A percentile compares a stretch with the other conserved stretches of the same genome.
phyloP scores from a whole-genome alignment of 2,113 vertebrate species.

The Prunella fulvescens region DNA sequence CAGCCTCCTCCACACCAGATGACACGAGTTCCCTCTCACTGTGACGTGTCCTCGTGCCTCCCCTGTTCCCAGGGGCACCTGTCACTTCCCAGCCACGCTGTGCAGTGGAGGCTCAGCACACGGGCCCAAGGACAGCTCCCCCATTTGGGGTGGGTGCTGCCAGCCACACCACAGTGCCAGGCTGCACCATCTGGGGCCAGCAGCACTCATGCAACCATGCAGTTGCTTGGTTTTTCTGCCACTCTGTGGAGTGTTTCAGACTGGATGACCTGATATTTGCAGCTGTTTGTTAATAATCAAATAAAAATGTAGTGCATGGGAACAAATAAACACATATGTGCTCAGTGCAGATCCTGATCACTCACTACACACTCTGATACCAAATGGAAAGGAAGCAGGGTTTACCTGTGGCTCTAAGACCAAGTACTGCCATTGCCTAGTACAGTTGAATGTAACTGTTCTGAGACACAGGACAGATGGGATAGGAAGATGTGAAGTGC shows the following conservation, averaged over 20 bases:
- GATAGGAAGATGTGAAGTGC: conserved; percentile 38
- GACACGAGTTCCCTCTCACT: background rate
- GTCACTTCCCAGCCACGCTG: rapidly evolving
- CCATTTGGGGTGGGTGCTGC: background rate
- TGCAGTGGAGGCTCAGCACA: rapidly evolving
- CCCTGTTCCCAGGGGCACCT: background rate
- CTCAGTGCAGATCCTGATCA: background rate
- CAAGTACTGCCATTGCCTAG: background rate
- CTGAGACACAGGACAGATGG: conserved; percentile 39
- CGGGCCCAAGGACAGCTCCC: rapidly evolving
- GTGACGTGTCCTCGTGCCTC: rapidly evolving
- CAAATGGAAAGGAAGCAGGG: background rate
- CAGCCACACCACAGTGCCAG: rapidly evolving
- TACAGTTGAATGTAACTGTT: background rate
- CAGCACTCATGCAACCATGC: rapidly evolving
- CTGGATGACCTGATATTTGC: background rate
- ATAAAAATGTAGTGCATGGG: background rate
- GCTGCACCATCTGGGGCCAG: background rate
- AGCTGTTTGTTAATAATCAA: background rate
- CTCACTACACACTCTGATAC: rapidly evolving
- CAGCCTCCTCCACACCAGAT: background rate
- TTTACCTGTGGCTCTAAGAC: background rate
- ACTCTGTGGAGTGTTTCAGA: background rate
- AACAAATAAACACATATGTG: background rate
- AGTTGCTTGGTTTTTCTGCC: background rate